A percentile compares a stretch with the other conserved stretches of the same genome.
Conservation (phyloP, 2,113 vertebrate species). For the Stigmatopora nigra region DNA sequence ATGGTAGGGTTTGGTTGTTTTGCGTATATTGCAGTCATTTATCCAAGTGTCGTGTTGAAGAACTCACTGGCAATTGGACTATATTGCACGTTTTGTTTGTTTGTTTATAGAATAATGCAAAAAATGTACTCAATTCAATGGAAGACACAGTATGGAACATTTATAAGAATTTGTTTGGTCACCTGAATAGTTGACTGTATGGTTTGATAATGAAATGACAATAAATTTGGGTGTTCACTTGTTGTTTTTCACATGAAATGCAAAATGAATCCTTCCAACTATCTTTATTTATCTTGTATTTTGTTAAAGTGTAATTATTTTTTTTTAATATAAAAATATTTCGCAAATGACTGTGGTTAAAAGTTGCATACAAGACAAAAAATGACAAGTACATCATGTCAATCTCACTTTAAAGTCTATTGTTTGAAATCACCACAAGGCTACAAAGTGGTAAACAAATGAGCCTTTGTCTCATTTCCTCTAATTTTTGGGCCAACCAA, state of each 20-base stretch:
- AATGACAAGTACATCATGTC: background rate
- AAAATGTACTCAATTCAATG: background rate
- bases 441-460: background rate
- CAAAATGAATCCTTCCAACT: background rate
- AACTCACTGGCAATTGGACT: background rate
- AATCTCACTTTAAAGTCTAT: background rate
- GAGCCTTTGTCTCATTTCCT: background rate
- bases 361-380: too few species aligned
- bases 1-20: conserved; percentile 50
- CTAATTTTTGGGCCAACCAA: background rate
- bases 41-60: background rate
- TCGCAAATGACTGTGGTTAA: background rate
- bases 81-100: background rate
- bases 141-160: background rate
- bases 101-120: background rate
- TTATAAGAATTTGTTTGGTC: background rate
- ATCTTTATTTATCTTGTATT: too few species aligned
- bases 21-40: conserved; percentile 61
- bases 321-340: background rate
- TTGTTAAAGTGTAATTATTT: too few species aligned
- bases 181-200: background rate
- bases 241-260: too few species aligned
- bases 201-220: too few species aligned
- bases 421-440: background rate
- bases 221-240: too few species aligned